Percentiles rank a stretch among this genome's conserved stretches.
Conservation (phyloP, 2,113 vertebrate genomes). For the Malurus alboscapulatus region DNA sequence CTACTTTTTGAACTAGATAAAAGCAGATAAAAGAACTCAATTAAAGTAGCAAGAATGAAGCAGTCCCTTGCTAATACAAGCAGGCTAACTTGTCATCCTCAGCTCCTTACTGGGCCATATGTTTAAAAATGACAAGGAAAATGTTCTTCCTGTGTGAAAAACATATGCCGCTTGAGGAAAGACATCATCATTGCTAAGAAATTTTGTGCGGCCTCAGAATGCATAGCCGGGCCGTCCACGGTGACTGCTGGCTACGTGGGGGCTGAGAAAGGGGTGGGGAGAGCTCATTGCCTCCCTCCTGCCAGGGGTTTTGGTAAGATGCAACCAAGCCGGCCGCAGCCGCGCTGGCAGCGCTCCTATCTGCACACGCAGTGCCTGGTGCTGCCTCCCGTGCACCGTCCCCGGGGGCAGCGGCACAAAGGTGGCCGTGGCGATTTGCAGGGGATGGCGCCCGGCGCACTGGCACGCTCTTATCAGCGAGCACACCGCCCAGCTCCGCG, state of each 20-base stretch:
- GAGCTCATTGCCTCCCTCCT: background rate
- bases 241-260: background rate
- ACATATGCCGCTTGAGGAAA: background rate
- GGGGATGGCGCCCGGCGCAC: background rate
- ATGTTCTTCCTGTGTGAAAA: conserved; percentile 4
- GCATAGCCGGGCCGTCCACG: rapidly evolving
- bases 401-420: conserved; percentile 9
- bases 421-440: conserved; percentile 14
- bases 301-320: background rate
- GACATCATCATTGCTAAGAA: background rate
- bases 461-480: conserved; percentile 42
- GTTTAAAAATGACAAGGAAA: conserved; percentile 26
- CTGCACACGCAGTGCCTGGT: background rate
- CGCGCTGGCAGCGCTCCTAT: conserved; percentile 57
- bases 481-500: background rate
- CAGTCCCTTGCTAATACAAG: conserved; percentile 26
- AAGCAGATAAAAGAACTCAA: conserved; percentile 50
- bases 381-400: background rate
- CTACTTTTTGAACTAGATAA: conserved; percentile 36
- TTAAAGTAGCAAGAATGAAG: conserved; percentile 40
- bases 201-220: background rate
- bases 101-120: background rate
- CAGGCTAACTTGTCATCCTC: background rate
- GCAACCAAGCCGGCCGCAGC: background rate
- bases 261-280: background rate